These are phyloP conservation scores for Holothuria scabra DNA, from an alignment of 53 echinoderm and acorn worm genomes.

Conservation along the genomic window DNA sequence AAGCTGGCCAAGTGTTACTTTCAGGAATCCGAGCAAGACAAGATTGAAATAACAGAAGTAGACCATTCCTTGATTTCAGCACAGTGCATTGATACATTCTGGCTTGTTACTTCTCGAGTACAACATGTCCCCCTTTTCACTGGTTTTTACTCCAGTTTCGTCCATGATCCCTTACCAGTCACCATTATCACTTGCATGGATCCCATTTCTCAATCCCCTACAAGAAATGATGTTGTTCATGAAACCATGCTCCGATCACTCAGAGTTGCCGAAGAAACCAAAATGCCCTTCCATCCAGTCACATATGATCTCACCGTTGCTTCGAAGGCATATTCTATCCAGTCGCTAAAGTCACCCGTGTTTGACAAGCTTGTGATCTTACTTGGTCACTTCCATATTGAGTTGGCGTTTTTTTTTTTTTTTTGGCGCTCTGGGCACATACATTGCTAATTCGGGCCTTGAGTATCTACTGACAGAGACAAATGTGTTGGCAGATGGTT, in stretches of 20 bases:
- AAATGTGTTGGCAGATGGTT: slow-evolving; percentile 27
- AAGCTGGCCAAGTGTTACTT: slow-evolving; percentile 26
- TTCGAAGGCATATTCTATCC: slow-evolving; percentile 47
- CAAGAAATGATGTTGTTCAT: slow-evolving; percentile 66
- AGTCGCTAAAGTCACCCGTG: slow-evolving; percentile 17
- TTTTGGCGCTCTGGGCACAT: slow-evolving; percentile 42
- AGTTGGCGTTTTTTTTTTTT: slow-evolving; percentile 54
- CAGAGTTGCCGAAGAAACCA: slow-evolving; percentile 41
- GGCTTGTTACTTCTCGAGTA: slow-evolving; percentile 24
- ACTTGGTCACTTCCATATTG: slow-evolving; percentile 54
- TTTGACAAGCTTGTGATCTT: slow-evolving; percentile 48
- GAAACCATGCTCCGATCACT: slow-evolving; percentile 65
- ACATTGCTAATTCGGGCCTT: slow-evolving; percentile 27
- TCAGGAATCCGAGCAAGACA: slow-evolving; percentile 3
- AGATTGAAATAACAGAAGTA: neutral
- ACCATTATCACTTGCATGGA: slow-evolving; percentile 55
- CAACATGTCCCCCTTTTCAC: slow-evolving; percentile 38
- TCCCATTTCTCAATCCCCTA: slow-evolving; percentile 53
- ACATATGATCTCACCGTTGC: slow-evolving; percentile 52
- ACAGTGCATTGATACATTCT: slow-evolving; percentile 2
- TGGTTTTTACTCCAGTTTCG: slow-evolving; percentile 40
- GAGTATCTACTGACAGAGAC: slow-evolving; percentile 37
- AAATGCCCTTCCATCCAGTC: slow-evolving; percentile 7
- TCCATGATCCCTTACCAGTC: slow-evolving; percentile 37
- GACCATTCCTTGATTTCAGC: neutral